A percentile compares a stretch with the other conserved stretches of the same genome.
These are phyloP conservation scores for Dissostichus mawsoni DNA, from an alignment of 2,113 vertebrate species.

Conservation along the genomic window DNA sequence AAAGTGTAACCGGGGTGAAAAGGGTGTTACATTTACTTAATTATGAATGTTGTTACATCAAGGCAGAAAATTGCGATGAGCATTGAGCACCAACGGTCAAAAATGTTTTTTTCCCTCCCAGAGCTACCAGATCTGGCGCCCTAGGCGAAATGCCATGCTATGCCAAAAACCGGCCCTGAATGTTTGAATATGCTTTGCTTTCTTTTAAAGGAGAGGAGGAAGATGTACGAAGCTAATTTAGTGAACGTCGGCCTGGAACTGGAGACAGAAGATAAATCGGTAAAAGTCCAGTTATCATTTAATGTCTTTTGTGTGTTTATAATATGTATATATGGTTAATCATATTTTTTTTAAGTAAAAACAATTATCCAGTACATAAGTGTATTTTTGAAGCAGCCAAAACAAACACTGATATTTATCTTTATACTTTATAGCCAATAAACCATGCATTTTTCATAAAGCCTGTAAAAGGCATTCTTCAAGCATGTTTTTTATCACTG, in stretches of 20 bases:
- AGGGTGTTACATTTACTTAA: no score
- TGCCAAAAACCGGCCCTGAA: no score
- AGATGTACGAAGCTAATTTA: constrained; percentile 90
- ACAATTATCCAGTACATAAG: not conserved
- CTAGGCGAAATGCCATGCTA: no score
- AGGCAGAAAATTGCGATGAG: no score
- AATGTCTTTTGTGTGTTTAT: not conserved
- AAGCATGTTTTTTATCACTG: no score
- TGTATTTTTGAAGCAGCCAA: not conserved
- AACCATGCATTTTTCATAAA: constrained; percentile 3
- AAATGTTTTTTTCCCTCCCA: no score
- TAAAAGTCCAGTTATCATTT: constrained; percentile 64
- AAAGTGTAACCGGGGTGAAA: no score
- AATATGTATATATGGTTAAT: not conserved
- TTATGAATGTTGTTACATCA: no score
- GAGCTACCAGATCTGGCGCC: no score
- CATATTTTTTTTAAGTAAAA: no score
- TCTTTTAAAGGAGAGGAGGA: constrained; percentile 89
- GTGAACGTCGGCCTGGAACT: constrained; percentile 92
- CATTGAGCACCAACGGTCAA: no score
- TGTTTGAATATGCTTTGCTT: not conserved
- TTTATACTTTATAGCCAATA: not conserved
- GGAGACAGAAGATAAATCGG: constrained; percentile 94
- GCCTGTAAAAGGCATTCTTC: not conserved
- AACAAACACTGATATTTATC: no score